Evolutionary conservation across 1,140 invertebrate genomes (phyloP).

Genomic region (Trichomalopsis sarcophagae): DNA sequence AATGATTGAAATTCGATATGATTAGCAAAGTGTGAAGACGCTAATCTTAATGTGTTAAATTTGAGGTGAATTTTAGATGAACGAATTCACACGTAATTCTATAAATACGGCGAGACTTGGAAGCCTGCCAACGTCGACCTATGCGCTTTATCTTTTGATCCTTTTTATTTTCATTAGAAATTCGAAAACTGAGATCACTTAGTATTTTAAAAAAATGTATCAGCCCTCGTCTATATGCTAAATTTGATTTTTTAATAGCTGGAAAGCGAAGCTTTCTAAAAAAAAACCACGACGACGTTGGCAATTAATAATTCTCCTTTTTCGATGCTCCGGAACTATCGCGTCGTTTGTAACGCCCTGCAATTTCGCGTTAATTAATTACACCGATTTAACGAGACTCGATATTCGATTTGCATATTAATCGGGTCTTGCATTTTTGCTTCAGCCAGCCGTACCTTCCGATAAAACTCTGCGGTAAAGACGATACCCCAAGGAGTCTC

Average conservation of each 20-base stretch:
- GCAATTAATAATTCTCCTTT: no score
- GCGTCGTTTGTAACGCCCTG: no score
- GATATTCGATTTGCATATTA: no score
- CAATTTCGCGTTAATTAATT: no score
- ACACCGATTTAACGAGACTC: no score
- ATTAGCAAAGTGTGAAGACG: not conserved
- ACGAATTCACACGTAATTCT: constrained; percentile 13
- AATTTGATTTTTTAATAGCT: no score
- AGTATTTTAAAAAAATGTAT: not conserved
- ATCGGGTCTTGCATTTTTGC: no score
- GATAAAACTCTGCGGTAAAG: not conserved
- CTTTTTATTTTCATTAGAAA: not conserved
- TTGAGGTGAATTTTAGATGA: constrained; percentile 16
- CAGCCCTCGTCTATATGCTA: no score
- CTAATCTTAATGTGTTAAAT: constrained; percentile 15
- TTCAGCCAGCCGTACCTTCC: not conserved
- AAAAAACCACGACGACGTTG: no score
- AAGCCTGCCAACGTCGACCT: not conserved
- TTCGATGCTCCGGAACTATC: no score
- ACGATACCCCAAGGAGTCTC: not conserved
- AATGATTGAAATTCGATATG: no score
- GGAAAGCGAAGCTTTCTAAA: no score
- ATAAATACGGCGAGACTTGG: constrained; percentile 32
- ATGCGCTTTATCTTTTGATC: constrained; percentile 9
- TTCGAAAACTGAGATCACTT: not conserved